Evolutionary conservation across 2,113 vertebrate genomes (phyloP).

Genomic region (Polyodon spathula): DNA sequence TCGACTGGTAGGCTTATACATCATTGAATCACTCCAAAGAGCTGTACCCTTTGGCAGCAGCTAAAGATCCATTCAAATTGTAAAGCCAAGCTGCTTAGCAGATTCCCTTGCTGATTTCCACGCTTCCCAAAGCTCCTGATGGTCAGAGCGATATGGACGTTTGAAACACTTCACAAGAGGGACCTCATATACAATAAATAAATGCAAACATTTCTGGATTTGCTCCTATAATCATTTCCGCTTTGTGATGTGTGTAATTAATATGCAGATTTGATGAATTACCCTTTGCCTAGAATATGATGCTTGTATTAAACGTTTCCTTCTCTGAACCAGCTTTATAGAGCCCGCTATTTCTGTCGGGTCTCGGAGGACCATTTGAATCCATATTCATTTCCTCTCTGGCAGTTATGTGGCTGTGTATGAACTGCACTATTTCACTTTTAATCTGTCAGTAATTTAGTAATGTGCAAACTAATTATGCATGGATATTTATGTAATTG

Average conservation of each 20-base stretch:
- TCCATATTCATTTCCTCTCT: conserved; percentile 99
- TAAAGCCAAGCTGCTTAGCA: too few relatives aligned
- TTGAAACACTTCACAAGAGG: conserved; percentile 7
- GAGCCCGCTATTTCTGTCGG: conserved; percentile 67
- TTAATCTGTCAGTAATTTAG: conserved; percentile 99
- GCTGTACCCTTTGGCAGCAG: too few relatives aligned
- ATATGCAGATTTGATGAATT: conserved; percentile 61
- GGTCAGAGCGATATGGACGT: too few relatives aligned
- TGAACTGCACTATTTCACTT: conserved; percentile 97
- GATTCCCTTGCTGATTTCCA: too few relatives aligned
- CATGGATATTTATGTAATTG: conserved; percentile 97
- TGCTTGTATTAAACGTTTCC: conserved; percentile 76
- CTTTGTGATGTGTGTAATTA: conserved; percentile 35
- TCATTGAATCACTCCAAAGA: too few relatives aligned
- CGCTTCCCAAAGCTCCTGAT: too few relatives aligned
- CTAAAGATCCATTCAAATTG: too few relatives aligned
- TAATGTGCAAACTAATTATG: conserved; percentile 99
- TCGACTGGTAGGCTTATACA: too few relatives aligned
- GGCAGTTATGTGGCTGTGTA: conserved; percentile 91
- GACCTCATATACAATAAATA: too few relatives aligned
- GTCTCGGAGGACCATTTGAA: conserved; percentile 94
- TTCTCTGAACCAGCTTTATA: conserved; percentile 81
- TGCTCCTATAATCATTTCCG: conserved; percentile 16
- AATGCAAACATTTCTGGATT: conserved; percentile 14
- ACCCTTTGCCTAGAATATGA: conserved; percentile 49